These are phyloP conservation scores for Ctenopoma kingsleyae DNA, from an alignment of 2,797 vertebrate species.

Conservation along the genomic window DNA sequence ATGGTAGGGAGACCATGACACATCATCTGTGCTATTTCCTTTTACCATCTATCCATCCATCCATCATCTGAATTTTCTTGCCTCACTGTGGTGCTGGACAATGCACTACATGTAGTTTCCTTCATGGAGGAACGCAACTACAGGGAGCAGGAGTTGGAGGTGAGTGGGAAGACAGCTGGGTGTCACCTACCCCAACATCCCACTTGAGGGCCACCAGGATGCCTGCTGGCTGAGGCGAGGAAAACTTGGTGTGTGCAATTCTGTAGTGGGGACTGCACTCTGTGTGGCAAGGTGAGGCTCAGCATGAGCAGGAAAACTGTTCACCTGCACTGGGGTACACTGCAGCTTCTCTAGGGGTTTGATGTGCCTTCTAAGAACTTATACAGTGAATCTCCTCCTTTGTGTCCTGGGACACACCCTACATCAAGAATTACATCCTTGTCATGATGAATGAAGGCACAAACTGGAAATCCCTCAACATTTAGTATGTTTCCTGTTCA, in stretches of 20 bases:
- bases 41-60: too few species aligned
- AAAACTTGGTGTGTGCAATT: slow-evolving; percentile 76
- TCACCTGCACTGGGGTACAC: slow-evolving; percentile 66
- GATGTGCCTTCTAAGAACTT: slow-evolving; percentile 75
- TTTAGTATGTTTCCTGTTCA: slow-evolving; percentile 63
- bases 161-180: too few species aligned
- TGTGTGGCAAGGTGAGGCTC: slow-evolving; percentile 74
- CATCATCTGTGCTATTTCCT: background rate
- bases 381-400: slow-evolving; percentile 72
- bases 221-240: slow-evolving; percentile 77
- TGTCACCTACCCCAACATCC: too few species aligned
- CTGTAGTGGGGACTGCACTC: slow-evolving; percentile 77
- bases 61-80: too few species aligned
- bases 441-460: slow-evolving; percentile 74
- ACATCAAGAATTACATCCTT: slow-evolving; percentile 69
- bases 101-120: too few species aligned
- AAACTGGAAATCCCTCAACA: slow-evolving; percentile 69
- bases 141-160: too few species aligned
- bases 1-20: background rate
- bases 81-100: too few species aligned
- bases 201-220: too few species aligned
- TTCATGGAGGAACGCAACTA: too few species aligned
- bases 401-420: slow-evolving; percentile 64
- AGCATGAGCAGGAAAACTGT: slow-evolving; percentile 61
- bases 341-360: slow-evolving; percentile 72